These are phyloP conservation scores for Oryzias celebensis DNA, from an alignment of 2,113 vertebrate species.

Conservation along the genomic window DNA sequence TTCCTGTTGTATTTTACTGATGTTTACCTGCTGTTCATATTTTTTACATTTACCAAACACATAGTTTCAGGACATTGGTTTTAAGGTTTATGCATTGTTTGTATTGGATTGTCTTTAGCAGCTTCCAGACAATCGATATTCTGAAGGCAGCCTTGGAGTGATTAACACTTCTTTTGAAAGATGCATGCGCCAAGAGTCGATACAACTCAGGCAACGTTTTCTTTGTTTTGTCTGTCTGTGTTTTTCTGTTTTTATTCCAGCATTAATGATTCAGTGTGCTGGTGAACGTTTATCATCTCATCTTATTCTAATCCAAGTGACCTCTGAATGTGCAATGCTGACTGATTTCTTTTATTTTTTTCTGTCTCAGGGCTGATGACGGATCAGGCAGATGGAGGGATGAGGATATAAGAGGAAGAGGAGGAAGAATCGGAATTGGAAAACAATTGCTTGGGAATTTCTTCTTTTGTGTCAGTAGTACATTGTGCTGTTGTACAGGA, in stretches of 20 bases:
- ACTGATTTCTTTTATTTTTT: slow-evolving; percentile 24
- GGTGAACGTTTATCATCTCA: slow-evolving; percentile 38
- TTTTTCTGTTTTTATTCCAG: slow-evolving; percentile 9
- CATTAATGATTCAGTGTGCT: slow-evolving; percentile 32
- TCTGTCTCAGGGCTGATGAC: slow-evolving; percentile 63
- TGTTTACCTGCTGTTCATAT: slow-evolving; percentile 46
- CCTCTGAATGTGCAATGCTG: slow-evolving; percentile 25
- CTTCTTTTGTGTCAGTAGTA: slow-evolving; percentile 14
- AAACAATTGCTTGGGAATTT: slow-evolving; percentile 25
- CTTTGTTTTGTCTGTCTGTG: slow-evolving; percentile 34
- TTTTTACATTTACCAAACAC: neutral
- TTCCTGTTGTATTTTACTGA: slow-evolving; percentile 52
- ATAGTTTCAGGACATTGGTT: too few relatives aligned
- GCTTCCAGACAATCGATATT: slow-evolving; percentile 55
- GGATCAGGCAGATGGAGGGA: slow-evolving; percentile 53
- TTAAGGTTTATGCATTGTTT: slow-evolving; percentile 11
- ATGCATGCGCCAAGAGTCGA: slow-evolving; percentile 62
- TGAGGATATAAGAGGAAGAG: slow-evolving; percentile 67
- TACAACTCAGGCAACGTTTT: slow-evolving; percentile 53
- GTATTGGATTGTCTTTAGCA: slow-evolving; percentile 58
- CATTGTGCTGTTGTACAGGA: slow-evolving; percentile 15
- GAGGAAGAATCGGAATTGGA: slow-evolving; percentile 35
- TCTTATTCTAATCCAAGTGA: slow-evolving; percentile 27
- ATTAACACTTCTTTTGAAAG: slow-evolving; percentile 59
- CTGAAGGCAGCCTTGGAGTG: slow-evolving; percentile 35